Percentiles rank a stretch among this genome's conserved stretches.
Evolutionary conservation across 2,113 vertebrate genomes (phyloP).

Genomic region (Toxostoma redivivum): DNA sequence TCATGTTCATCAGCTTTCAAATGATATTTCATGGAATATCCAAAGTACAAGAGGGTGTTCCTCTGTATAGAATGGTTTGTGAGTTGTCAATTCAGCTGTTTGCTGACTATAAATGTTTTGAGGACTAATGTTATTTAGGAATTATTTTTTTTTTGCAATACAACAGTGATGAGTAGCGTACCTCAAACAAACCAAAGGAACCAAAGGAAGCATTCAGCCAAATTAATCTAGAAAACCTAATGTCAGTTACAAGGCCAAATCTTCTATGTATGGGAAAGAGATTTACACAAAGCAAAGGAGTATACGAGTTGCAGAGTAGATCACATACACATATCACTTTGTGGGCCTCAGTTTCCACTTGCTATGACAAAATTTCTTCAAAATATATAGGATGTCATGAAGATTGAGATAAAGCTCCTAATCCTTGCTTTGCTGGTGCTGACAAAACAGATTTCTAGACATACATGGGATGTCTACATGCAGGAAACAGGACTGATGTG

Average conservation of each 20-base stretch:
- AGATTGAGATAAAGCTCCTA: not conserved
- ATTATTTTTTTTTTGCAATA: not conserved
- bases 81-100: not conserved
- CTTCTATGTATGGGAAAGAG: not conserved
- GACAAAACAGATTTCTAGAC: not conserved
- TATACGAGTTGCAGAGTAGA: not conserved
- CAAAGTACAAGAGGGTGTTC: not conserved
- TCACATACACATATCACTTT: not conserved
- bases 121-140: not conserved
- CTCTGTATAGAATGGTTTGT: not conserved
- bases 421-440: not conserved
- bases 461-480: not conserved
- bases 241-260: not conserved
- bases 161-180: accelerated
- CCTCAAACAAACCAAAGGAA: not conserved
- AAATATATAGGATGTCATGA: not conserved
- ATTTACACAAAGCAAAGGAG: not conserved
- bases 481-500: not conserved
- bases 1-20: not conserved
- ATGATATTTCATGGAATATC: not conserved
- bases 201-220: not conserved
- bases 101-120: not conserved
- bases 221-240: not conserved
- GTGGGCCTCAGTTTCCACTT: not conserved
- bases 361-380: not conserved